Evolutionary conservation across 2,797 vertebrate species (phyloP), one percentile per base, ranked within the genome.

Genomic region (Epinephelus awoara): DNA sequence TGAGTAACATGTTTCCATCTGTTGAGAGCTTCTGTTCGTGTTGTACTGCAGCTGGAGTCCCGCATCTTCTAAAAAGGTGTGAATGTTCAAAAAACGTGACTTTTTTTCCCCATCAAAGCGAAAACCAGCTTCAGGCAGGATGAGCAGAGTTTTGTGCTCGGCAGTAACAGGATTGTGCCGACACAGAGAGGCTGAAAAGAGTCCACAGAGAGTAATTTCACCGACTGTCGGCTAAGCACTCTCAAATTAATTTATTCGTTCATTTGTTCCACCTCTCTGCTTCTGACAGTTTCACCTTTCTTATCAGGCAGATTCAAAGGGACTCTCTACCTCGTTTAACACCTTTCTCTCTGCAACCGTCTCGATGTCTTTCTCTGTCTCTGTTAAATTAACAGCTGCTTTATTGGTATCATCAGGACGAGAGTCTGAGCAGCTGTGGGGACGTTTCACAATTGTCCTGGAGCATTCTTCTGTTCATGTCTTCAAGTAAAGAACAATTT

Each of bases 191-290:
- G 4, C 49, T 23, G 66, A 50, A 12, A 19, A 69, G 57, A 67
- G 75, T 47, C 73, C 47, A 3, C 57, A 17, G 58, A 78, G 75
- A 81, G 23, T 4, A 1, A 4, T 65, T 72, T 19, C 69, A 19
- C 52, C 0, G 47, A 49, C 72, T 55, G 77, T 47, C 44, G 2
- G 73, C 65, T 10, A 52, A 80, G 69, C 68, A 5, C 78, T 56
- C 38, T 15, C 10, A 56, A 50, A 75, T 78, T 18, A 25, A 77
- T 80, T 54, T 49, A 63, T 61, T 80, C 58, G 0, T 52, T 52
- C 77, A 63, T 79, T 68, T 76, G 82, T 68, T 72, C 76, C 72
- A 1, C 44, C 52, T 52, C 55, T 62, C 51, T 55, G 69, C 69
- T 15, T 49, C 82, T 14, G 40, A 75, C 50, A 4, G 40, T 13